These are phyloP conservation scores for Miichthys miiuy DNA, from an alignment of 2,797 vertebrate species.

Conservation along the genomic window DNA sequence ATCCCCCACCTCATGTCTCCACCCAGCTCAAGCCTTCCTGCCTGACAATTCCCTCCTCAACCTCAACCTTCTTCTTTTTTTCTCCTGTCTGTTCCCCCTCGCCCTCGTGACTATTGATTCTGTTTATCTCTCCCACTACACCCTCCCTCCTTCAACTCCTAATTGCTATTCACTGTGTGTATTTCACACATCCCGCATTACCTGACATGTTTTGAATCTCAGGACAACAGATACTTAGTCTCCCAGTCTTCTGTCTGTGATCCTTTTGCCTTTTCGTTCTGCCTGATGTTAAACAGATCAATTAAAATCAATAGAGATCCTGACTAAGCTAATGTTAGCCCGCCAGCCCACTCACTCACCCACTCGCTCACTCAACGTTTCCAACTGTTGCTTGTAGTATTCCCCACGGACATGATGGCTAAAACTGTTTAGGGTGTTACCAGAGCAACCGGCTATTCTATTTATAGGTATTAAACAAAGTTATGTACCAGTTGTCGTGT, in stretches of 20 bases:
- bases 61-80: background rate
- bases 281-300: conserved; percentile 69
- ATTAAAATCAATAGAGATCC: conserved; percentile 67
- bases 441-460: conserved; percentile 68
- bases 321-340: conserved; percentile 61
- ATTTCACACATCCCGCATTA: conserved; percentile 22
- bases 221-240: conserved; percentile 24
- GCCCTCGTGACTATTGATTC: background rate
- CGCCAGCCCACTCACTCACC: conserved; percentile 53
- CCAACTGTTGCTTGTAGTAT: conserved; percentile 63
- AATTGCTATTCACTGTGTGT: conserved; percentile 19
- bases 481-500: conserved; percentile 47
- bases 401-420: conserved; percentile 36
- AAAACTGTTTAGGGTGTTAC: conserved; percentile 59
- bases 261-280: conserved; percentile 23
- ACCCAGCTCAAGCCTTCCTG: conserved; percentile 5
- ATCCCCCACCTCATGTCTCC: conserved; percentile 13
- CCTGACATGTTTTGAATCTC: conserved; percentile 33
- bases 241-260: conserved; percentile 13
- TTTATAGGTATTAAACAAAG: conserved; percentile 70
- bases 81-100: conserved; percentile 11
- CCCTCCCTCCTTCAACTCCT: background rate
- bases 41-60: background rate
- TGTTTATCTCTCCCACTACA: conserved; percentile 4
- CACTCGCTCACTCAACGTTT: conserved; percentile 39